Evolutionary conservation across 2,888 invertebrate genomes (phyloP), one percentile per base, ranked within the genome.

Genomic region (Ashinkailepas kermadecensis): DNA sequence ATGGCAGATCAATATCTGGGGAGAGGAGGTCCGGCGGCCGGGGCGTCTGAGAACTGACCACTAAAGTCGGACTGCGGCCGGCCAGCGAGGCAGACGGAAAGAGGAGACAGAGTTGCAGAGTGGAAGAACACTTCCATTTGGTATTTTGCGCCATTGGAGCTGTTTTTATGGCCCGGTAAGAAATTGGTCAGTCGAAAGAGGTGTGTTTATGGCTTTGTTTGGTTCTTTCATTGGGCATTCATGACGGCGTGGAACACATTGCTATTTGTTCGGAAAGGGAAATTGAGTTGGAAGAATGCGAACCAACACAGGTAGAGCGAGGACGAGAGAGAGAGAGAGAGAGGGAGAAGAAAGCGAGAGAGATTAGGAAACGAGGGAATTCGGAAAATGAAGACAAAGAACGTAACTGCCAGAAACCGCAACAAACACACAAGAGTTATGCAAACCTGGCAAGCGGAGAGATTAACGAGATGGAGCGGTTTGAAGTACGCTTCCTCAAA

Each of bases 111-210:
- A 39, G 39, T 39, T 39, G 39, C 39, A 39, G 39, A 39, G 74
- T 6, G 74, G 18, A 39, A 4, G 54, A 4, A 12, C 74, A 21
- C 56, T 21, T 21, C 74, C 74, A 56, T 4, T 54, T 54, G 74
- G 21, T 23, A 56, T 21, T 12, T 54, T 18, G 56, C 54, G 54
- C 74, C 56, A 74, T 56, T 21, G 74, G 10, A 21, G 56, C 54
- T 56, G 74, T 56, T 74, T 54, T 74, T 74, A 74, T 74, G 15
- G 74, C 15, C 74, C 74, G 74, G 74, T 74, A 74, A 74, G 74
- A 74, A 74, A 74, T 74, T 74, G 74, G 74, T 74, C 74, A 74
- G 74, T 56, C 15, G 70, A 74, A 74, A 18, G 74, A 74, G 74
- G 56, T n/a, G 21, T 74, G 74, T 74, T 74, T 74, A 74, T 74